Conservation (phyloP, 1,140 invertebrate genomes). For the Bombus affinis region DNA sequence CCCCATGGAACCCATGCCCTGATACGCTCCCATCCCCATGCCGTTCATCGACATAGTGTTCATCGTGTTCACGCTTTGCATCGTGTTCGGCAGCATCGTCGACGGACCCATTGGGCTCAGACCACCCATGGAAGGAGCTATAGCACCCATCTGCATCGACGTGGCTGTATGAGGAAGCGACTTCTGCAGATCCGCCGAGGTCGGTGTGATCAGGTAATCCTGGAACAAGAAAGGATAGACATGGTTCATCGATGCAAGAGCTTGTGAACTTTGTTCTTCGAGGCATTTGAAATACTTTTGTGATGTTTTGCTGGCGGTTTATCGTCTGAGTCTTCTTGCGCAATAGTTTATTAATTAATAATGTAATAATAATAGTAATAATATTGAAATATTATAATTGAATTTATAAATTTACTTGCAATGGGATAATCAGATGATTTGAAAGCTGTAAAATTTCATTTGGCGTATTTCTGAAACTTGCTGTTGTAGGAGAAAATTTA, state of each 20-base stretch:
- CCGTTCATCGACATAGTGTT: constrained; percentile 82
- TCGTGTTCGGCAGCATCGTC: constrained; percentile 79
- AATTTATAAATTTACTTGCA: too few species aligned
- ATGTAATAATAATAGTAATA: too few species aligned
- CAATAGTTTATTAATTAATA: too few species aligned
- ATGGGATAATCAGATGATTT: too few species aligned
- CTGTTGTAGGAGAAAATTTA: too few species aligned
- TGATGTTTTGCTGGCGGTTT: too few species aligned
- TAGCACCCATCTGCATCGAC: constrained; percentile 82
- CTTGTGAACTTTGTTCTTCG: neutral
- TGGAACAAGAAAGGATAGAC: constrained; percentile 50
- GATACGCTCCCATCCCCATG: constrained; percentile 81
- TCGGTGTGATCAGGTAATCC: constrained; percentile 80
- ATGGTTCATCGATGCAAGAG: neutral
- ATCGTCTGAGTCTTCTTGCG: too few species aligned
- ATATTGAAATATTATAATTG: too few species aligned
- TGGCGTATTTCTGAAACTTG: too few species aligned
- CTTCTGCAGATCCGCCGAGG: constrained; percentile 79
- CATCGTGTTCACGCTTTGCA: constrained; percentile 81
- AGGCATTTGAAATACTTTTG: too few species aligned
- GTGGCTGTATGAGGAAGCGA: constrained; percentile 80
- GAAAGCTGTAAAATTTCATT: too few species aligned
- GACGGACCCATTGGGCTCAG: constrained; percentile 80
- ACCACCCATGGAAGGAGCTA: constrained; percentile 79
- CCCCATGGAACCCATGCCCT: constrained; percentile 78